Base-by-base conservation (phyloP, 2,113 vertebrate genomes). In the Ciconia boyciana region DNA sequence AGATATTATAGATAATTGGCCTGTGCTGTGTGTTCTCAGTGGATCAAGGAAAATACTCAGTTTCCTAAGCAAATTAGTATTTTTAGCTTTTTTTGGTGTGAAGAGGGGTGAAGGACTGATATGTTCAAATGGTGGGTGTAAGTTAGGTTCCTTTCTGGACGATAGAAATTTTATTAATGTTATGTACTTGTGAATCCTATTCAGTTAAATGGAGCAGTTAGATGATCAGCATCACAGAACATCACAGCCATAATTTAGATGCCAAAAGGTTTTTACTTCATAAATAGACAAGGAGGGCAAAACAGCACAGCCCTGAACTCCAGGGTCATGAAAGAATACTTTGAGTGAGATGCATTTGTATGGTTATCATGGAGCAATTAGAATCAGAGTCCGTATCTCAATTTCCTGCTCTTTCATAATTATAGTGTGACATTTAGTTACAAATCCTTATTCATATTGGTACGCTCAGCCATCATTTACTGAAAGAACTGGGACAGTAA, bases 401-500 rank as follows among this genome's bases (percentile, higher is more conserved):
- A 14, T 97, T 97, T 92, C 83, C 49, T 97, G 68, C 52, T 86
- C 51, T 94, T 70, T 97, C 64, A 48, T 90, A 95, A 96, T 97
- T 97, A 88, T 18, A 57, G 52, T 48, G 64, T 97, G 94, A 90
- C 81, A 89, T 94, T 94, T 79, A 93, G 69, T 91, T 96, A 85
- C 57, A 96, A 81, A 75, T 96, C 58, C 83, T 96, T 93, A 90
- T 92, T 97, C 89, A 41, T 90, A 61, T 91, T 95, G 87, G 70
- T 80, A 89, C 88, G 82, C 95, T 97, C 44, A 97, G 71, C 89
- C 97, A 87, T 94, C 92, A 80, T 75, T 97, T 95, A 94, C 70
- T 92, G 95, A 96, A 96, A 61, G 93, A 96, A 87, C 81, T 90
- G 80, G 95, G 91, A 51, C 72, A 95, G 88, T 96, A 97, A 97